A percentile compares a stretch with the other conserved stretches of the same genome.
Conservation (phyloP, 2,113 vertebrate genomes). For the Geothlypis trichas region DNA sequence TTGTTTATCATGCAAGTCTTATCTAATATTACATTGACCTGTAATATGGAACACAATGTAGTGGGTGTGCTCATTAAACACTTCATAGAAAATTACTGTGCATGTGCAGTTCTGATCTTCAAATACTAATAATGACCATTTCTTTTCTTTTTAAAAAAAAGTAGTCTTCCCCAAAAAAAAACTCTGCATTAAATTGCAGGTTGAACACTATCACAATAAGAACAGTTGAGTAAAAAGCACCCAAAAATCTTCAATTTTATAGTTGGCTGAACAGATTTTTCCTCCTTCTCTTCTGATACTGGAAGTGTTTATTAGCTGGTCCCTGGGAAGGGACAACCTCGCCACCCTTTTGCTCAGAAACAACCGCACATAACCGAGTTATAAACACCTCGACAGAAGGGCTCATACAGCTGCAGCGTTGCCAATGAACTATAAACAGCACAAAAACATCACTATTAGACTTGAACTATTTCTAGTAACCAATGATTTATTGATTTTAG, state of each 20-base stretch:
- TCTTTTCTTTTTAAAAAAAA: neutral
- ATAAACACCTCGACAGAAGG: constrained; percentile 69
- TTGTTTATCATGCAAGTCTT: constrained; percentile 77
- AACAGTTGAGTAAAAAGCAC: constrained; percentile 64
- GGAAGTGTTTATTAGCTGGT: constrained; percentile 40
- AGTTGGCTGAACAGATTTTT: constrained; percentile 44
- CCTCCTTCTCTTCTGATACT: neutral
- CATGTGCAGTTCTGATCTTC: constrained; percentile 75
- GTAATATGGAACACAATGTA: constrained; percentile 70
- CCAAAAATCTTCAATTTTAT: constrained; percentile 51
- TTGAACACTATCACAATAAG: constrained; percentile 64
- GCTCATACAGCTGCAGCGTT: constrained; percentile 61
- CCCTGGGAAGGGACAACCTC: constrained; percentile 18
- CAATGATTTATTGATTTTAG: constrained; percentile 76
- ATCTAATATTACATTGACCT: constrained; percentile 70
- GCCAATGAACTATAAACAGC: constrained; percentile 73
- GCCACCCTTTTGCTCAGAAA: constrained; percentile 44
- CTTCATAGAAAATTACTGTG: constrained; percentile 71
- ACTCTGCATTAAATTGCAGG: constrained; percentile 58
- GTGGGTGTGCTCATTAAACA: constrained; percentile 71
- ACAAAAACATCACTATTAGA: constrained; percentile 74
- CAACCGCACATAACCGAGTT: constrained; percentile 50
- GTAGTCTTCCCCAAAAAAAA: constrained; percentile 27
- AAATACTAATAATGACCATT: constrained; percentile 69
- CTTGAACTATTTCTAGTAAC: constrained; percentile 76